phyloP scores from a whole-genome alignment of 1,140 invertebrate genomes.

The Leptoteleia sp. region DNA sequence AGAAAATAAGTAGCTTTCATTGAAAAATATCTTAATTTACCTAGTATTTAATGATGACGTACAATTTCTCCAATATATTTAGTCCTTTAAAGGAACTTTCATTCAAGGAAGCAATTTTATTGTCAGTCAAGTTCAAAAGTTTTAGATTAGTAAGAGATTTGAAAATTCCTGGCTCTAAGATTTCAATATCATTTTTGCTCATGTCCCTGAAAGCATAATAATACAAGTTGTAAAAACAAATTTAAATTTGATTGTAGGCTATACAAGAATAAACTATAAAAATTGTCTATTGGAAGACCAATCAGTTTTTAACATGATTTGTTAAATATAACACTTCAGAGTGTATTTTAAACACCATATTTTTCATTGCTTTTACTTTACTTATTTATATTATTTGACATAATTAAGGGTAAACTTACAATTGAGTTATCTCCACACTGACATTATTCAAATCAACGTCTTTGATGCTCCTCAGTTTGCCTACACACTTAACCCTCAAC shows the following conservation, averaged over 20 bases:
- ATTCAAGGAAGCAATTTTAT: constrained; percentile 84
- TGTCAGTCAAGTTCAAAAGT: constrained; percentile 85
- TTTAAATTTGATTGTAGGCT: too few species aligned
- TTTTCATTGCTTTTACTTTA: too few species aligned
- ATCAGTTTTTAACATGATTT: too few species aligned
- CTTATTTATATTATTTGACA: too few species aligned
- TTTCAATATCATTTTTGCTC: constrained; percentile 88
- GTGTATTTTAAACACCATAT: too few species aligned
- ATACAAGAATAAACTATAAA: too few species aligned
- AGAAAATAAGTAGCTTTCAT: constrained; percentile 1
- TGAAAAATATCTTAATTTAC: background rate
- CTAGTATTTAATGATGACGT: constrained; percentile 65
- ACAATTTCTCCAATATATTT: constrained; percentile 84
- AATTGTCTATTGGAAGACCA: too few species aligned
- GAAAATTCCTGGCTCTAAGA: constrained; percentile 88
- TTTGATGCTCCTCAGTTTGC: constrained; percentile 72
- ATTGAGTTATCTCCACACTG: constrained; percentile 75
- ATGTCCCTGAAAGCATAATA: constrained; percentile 85
- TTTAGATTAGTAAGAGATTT: constrained; percentile 86
- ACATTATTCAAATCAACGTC: constrained; percentile 74
- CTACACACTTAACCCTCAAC: constrained; percentile 75
- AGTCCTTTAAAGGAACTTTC: constrained; percentile 85
- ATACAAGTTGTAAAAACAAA: too few species aligned
- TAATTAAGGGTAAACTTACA: too few species aligned
- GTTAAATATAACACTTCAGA: too few species aligned